Conservation (phyloP, 2,113 vertebrate genomes). For the Corydoras sp. region DNA sequence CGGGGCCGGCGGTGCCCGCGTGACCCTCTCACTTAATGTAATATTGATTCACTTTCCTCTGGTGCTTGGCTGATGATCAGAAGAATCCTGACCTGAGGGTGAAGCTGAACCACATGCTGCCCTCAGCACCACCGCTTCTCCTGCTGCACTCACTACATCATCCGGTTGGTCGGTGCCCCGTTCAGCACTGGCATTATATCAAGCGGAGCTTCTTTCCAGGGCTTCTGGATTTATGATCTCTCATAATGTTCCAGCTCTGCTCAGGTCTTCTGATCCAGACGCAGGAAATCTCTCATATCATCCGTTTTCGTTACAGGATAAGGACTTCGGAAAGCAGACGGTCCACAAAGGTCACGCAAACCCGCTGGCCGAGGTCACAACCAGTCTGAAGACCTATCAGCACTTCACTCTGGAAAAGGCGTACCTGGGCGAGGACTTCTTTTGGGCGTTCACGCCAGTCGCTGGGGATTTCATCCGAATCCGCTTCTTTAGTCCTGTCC, state of each 20-base stretch:
- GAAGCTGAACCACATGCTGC: conserved; percentile 1
- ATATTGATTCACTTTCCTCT: conserved; percentile 32
- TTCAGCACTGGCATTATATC: too few relatives aligned
- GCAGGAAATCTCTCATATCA: not conserved
- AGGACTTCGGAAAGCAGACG: conserved; percentile 92
- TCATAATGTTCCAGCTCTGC: too few relatives aligned
- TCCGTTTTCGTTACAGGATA: conserved; percentile 71
- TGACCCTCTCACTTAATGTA: conserved; percentile 3
- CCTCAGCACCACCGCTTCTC: too few relatives aligned
- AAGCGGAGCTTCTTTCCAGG: too few relatives aligned
- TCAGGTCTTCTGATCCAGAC: too few relatives aligned
- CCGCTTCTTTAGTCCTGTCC: conserved; percentile 91
- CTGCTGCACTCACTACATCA: too few relatives aligned
- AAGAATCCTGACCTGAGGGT: conserved; percentile 12
- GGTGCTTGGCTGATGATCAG: conserved; percentile 14
- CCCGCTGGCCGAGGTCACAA: conserved; percentile 92
- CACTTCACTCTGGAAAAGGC: conserved; percentile 98
- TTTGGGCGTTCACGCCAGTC: conserved; percentile 95
- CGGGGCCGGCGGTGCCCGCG: not conserved
- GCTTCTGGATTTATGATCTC: too few relatives aligned
- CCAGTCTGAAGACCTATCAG: conserved; percentile 98
- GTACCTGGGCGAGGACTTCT: conserved; percentile 94
- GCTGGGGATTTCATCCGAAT: conserved; percentile 95
- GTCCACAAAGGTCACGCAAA: conserved; percentile 92
- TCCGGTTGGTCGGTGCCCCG: too few relatives aligned